A percentile compares a stretch with the other conserved stretches of the same genome.
phyloP scores from a whole-genome alignment of 2,888 invertebrate species.

The Elysia crispata region DNA sequence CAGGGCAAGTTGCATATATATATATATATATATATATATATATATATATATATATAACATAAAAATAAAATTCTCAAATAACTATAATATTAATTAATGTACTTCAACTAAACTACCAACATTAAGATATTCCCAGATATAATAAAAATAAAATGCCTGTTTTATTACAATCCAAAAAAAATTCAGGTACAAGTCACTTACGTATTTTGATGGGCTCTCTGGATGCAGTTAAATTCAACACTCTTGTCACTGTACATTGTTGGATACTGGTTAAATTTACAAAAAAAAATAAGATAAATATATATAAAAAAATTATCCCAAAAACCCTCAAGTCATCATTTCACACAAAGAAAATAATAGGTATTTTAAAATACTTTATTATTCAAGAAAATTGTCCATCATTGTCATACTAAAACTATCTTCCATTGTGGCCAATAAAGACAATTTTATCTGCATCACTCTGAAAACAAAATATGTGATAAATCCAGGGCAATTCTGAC shows the following conservation, averaged over 20 bases:
- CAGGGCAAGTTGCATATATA: no score
- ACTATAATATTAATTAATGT: not conserved
- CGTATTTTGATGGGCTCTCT: slow-evolving; percentile 80
- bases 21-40: no score
- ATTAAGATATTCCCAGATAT: slow-evolving; percentile 68
- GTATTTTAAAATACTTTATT: no score
- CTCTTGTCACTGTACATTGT: slow-evolving; percentile 77
- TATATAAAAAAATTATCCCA: no score
- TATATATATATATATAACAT: not conserved
- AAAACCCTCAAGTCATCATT: no score
- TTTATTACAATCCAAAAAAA: not conserved
- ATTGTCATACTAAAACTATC: no score
- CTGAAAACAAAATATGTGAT: no score
- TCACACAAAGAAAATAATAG: no score
- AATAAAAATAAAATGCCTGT: slow-evolving; percentile 50
- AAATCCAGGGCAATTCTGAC: no score
- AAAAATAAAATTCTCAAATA: not conserved
- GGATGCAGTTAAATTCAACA: slow-evolving; percentile 78
- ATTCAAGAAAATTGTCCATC: no score
- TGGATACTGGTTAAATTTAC: slow-evolving; percentile 76
- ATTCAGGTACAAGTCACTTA: slow-evolving; percentile 61
- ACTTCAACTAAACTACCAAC: not conserved
- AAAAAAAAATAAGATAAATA: slow-evolving; percentile 3
- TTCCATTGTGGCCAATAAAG: not conserved
- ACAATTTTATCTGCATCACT: not conserved